These are phyloP conservation scores for Bombus turneri DNA, from an alignment of 1,140 invertebrate species.

Conservation along the genomic window DNA sequence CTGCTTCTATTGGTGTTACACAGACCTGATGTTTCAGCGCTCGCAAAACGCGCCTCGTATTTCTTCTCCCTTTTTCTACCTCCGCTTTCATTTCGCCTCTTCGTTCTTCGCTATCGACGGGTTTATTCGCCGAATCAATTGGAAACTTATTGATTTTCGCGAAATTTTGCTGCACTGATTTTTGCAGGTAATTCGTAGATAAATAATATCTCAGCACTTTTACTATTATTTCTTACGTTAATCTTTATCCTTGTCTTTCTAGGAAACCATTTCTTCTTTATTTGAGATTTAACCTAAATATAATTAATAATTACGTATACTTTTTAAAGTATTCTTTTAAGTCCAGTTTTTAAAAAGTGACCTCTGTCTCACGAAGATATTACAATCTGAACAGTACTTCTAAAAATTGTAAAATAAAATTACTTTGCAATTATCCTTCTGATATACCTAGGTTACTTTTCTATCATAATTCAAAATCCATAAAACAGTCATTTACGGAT, in stretches of 20 bases:
- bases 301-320: too few relatives aligned
- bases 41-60: constrained; percentile 29
- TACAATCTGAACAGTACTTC: too few relatives aligned
- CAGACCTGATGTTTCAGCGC: constrained; percentile 37
- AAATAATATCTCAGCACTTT: too few relatives aligned
- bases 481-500: not conserved
- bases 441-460: not conserved
- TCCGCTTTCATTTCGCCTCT: not conserved
- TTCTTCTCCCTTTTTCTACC: constrained; percentile 7
- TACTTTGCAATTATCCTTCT: not conserved
- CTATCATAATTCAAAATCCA: not conserved
- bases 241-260: too few relatives aligned
- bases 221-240: too few relatives aligned
- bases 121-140: not conserved
- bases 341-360: too few relatives aligned
- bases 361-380: too few relatives aligned
- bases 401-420: not conserved
- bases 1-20: constrained; percentile 45
- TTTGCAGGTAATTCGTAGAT: too few relatives aligned
- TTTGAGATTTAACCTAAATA: too few relatives aligned
- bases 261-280: too few relatives aligned
- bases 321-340: too few relatives aligned
- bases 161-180: too few relatives aligned
- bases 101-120: not conserved
- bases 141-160: not conserved